A percentile compares a stretch with the other conserved stretches of the same genome.
Conservation (phyloP, 2,888 invertebrate genomes). For the Melieria crassipennis region DNA sequence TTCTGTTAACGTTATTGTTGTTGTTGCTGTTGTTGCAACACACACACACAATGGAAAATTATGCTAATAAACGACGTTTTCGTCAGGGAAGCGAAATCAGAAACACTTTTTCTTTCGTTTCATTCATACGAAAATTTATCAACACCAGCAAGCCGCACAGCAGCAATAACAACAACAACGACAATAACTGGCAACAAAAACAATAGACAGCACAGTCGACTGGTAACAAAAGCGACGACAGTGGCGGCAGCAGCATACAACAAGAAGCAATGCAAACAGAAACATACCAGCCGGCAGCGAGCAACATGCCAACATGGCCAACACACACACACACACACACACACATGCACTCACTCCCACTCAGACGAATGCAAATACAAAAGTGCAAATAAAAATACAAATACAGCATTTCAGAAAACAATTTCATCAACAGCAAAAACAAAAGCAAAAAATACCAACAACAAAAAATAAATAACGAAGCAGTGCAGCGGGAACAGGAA, state of each 20-base stretch:
- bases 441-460: slow-evolving; percentile 1
- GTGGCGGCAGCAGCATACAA: not conserved
- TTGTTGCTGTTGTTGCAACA: slow-evolving; percentile 1
- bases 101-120: slow-evolving; percentile 39
- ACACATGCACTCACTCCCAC: not conserved
- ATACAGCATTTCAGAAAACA: slow-evolving; percentile 1
- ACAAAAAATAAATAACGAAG: not conserved
- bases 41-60: slow-evolving; percentile 20
- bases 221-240: not conserved
- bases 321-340: not conserved
- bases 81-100: not conserved
- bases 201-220: not conserved
- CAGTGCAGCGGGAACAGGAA: slow-evolving; percentile 1
- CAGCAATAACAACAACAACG: slow-evolving; percentile 12
- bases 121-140: slow-evolving; percentile 17
- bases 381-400: slow-evolving; percentile 12
- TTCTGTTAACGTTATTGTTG: not conserved
- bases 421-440: slow-evolving; percentile 8
- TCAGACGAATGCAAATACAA: not conserved
- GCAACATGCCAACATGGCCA: not conserved
- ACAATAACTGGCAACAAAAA: slow-evolving; percentile 15
- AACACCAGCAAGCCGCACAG: slow-evolving; percentile 13
- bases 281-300: not conserved
- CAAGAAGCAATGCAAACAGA: not conserved
- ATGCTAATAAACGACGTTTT: slow-evolving; percentile 29